Conservation (phyloP, 1,140 invertebrate genomes). For the Brachionus rubens region DNA sequence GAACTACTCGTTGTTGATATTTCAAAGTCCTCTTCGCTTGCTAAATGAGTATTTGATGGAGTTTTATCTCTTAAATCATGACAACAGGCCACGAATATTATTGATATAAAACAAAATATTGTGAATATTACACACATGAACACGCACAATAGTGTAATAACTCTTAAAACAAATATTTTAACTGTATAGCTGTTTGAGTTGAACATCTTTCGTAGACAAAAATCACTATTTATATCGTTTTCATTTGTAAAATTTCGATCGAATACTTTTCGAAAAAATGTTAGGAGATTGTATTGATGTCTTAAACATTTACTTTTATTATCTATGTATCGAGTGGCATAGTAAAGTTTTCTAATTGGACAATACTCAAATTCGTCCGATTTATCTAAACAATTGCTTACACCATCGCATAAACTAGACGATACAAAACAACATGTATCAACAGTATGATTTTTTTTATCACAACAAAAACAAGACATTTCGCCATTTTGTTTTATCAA, state of each 20-base stretch:
- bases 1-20: background rate
- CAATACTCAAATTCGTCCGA: constrained; percentile 42
- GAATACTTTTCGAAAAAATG: constrained; percentile 25
- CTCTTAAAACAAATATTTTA: constrained; percentile 32
- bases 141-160: background rate
- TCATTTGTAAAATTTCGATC: constrained; percentile 4
- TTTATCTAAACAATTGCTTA: constrained; percentile 14
- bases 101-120: constrained; percentile 9
- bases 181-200: constrained; percentile 32
- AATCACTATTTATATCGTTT: constrained; percentile 20
- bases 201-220: constrained; percentile 15
- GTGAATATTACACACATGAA: constrained; percentile 4
- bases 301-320: constrained; percentile 35
- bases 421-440: constrained; percentile 29
- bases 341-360: constrained; percentile 43
- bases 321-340: constrained; percentile 18
- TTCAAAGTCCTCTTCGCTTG: constrained; percentile 33
- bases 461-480: constrained; percentile 35
- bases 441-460: background rate
- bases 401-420: constrained; percentile 30
- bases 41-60: background rate
- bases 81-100: constrained; percentile 32
- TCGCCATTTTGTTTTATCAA: background rate
- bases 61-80: background rate
- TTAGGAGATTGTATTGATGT: constrained; percentile 40